Evolutionary conservation across 2,888 invertebrate species (phyloP).

Genomic region (Lycaena phlaeas): DNA sequence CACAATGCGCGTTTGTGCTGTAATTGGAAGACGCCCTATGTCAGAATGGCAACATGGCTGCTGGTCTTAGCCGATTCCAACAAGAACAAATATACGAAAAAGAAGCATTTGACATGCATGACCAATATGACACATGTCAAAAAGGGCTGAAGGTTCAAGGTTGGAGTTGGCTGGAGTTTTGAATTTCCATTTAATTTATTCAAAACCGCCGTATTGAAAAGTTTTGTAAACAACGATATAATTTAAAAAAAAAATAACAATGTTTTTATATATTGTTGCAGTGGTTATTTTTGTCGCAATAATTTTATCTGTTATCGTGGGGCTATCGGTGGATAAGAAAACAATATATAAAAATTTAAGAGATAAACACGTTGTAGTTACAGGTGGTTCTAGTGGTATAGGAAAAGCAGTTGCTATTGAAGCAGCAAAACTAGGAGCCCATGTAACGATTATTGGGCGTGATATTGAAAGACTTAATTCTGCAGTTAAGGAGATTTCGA

Average conservation of each 20-base stretch:
- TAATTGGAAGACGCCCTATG: too few relatives aligned
- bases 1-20: too few relatives aligned
- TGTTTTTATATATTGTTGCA: constrained; percentile 17
- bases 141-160: too few relatives aligned
- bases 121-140: too few relatives aligned
- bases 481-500: constrained; percentile 71
- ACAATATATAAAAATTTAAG: constrained; percentile 41
- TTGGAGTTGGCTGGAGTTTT: too few relatives aligned
- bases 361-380: constrained; percentile 80
- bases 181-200: too few relatives aligned
- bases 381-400: constrained; percentile 97
- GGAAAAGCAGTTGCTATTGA: constrained; percentile 88
- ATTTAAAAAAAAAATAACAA: too few relatives aligned
- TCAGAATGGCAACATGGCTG: too few relatives aligned
- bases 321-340: constrained; percentile 38
- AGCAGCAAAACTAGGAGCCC: constrained; percentile 85
- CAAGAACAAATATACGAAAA: too few relatives aligned
- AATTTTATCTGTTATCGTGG: constrained; percentile 25
- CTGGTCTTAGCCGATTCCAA: too few relatives aligned
- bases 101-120: too few relatives aligned
- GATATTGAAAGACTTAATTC: constrained; percentile 78
- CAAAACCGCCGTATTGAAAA: background rate
- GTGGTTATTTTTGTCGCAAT: constrained; percentile 22
- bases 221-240: too few relatives aligned
- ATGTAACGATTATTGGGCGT: constrained; percentile 93